Conservation (phyloP, 2,888 invertebrate genomes). For the Folsomia candida region DNA sequence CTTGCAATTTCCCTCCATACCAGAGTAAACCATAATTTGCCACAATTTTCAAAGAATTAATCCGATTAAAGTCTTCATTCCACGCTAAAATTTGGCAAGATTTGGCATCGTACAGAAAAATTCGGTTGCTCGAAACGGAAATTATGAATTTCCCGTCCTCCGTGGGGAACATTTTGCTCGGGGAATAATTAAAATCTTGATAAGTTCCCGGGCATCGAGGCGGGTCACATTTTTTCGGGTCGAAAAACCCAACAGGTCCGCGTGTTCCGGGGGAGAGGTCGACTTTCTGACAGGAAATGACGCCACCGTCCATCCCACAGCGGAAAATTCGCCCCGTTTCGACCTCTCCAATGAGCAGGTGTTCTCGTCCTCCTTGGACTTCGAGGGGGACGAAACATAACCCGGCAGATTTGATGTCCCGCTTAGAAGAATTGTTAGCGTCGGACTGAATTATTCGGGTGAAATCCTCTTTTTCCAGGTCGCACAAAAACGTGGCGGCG, state of each 20-base stretch:
- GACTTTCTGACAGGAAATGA: conserved; percentile 26
- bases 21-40: conserved; percentile 49
- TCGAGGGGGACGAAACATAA: conserved; percentile 31
- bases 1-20: conserved; percentile 40
- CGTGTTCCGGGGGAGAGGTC: conserved; percentile 14
- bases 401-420: conserved; percentile 28
- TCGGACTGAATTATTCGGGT: not conserved
- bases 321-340: conserved; percentile 27
- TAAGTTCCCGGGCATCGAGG: not conserved
- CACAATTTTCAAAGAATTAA: conserved; percentile 43
- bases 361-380: conserved; percentile 23
- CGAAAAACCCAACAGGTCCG: conserved; percentile 32
- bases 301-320: conserved; percentile 38
- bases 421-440: no score
- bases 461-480: conserved; percentile 49
- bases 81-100: conserved; percentile 34
- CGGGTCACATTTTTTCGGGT: conserved; percentile 26
- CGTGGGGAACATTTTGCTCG: conserved; percentile 41
- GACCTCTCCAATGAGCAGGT: conserved; percentile 36
- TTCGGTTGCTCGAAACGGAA: conserved; percentile 38
- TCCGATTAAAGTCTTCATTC: conserved; percentile 45
- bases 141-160: conserved; percentile 41
- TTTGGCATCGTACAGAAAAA: conserved; percentile 40
- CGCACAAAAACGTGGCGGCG: conserved; percentile 42
- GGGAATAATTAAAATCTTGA: conserved; percentile 21